These are phyloP conservation scores for Gisinianus flammeolus DNA, from an alignment of 2,888 invertebrate species.

Conservation along the genomic window DNA sequence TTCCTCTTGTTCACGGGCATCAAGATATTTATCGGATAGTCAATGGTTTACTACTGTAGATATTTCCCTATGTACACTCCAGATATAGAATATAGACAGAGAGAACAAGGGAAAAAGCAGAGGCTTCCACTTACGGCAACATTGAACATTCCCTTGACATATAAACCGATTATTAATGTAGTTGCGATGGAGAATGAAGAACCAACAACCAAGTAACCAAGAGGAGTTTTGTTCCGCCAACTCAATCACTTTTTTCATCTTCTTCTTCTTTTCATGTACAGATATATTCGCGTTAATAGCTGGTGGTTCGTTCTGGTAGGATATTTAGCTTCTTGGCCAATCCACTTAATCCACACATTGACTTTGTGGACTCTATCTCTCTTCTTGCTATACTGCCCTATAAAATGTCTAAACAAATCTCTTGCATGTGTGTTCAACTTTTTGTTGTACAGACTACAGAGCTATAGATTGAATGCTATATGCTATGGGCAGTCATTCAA, in stretches of 20 bases:
- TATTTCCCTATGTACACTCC: neutral
- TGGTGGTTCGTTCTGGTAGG: no score
- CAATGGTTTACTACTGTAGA: neutral
- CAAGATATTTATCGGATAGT: conserved; percentile 14
- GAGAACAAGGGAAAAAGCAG: neutral
- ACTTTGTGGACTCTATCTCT: neutral
- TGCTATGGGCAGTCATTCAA: neutral
- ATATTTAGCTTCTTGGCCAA: no score
- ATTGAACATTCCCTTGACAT: neutral
- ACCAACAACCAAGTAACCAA: neutral
- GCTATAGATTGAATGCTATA: neutral
- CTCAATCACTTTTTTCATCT: no score
- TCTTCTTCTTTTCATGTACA: no score
- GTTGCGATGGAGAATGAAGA: neutral
- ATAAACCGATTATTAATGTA: neutral
- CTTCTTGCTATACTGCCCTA: neutral
- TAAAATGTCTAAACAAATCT: neutral
- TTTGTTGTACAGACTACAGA: neutral
- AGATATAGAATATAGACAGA: neutral
- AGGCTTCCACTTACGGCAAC: neutral
- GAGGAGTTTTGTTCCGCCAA: no score
- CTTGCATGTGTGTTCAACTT: neutral
- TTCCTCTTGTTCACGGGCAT: neutral
- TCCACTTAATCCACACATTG: neutral
- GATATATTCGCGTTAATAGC: no score